Evolutionary conservation across 2,113 vertebrate species (phyloP), one percentile per base, ranked within the genome.

Genomic region (Empidonax alnorum): DNA sequence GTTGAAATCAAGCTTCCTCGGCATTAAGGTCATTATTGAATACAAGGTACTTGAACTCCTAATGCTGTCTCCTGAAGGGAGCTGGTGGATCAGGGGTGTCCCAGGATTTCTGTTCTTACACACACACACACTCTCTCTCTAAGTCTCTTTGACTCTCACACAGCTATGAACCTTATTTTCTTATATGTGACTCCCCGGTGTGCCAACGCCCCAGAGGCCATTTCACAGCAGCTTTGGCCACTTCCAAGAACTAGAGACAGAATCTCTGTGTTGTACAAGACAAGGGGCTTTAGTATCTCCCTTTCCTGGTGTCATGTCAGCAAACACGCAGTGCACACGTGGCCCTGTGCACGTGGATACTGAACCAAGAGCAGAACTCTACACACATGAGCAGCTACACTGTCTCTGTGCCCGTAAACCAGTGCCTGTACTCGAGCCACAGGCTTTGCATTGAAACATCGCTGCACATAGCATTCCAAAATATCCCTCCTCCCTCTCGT

Each of bases 281-380:
- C 41, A 42, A 77, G 14, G 16, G 12, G 20, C 46, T 89, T 76
- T 21, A 68, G 6, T 17, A 25, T 8, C n/a, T 68, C 30, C 15
- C 3, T 23, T 41, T 82, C 44, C 56, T 0, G 0, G 11, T 3
- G 24, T 8, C 35, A 23, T 1, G 0, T 17, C n/a, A 46, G 35
- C 7, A 69, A 46, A 27, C 19, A 5, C 0, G 12, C 10, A 27
- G 12, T 24, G 39, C n/a, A 4, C 1, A 47, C 9, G 0, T 0
- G 12, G 63, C 42, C 31, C 2, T 12, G 47, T 39, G 52, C 73
- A 30, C 20, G 2, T 0, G 1, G 17, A 44, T 6, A 28, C 14
- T 42, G 46, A 23, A n/a, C 25, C 14, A 5, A 1, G 37, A 66
- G 56, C 5, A 27, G 35, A 35, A 35, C 74, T 75, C 50, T 14